A percentile compares a stretch with the other conserved stretches of the same genome.
Evolutionary conservation across 1,140 invertebrate genomes (phyloP).

Genomic region (Mya arenaria): DNA sequence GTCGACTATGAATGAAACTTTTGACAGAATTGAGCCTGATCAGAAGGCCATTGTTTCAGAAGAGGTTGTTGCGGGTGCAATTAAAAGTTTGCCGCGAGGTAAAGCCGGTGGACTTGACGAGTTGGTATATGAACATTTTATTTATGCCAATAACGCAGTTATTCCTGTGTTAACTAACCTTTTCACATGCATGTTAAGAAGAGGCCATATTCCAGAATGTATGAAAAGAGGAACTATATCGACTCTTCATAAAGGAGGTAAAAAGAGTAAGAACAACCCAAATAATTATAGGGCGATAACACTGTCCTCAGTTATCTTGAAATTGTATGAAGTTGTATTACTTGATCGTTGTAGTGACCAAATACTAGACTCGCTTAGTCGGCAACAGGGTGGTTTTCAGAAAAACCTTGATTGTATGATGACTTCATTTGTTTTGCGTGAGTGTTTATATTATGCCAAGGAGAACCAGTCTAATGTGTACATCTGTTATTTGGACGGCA

Average conservation of each 20-base stretch:
- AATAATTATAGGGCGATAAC: slow-evolving; percentile 3
- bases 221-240: slow-evolving; percentile 19
- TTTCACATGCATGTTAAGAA: not conserved
- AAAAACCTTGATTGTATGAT: not conserved
- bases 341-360: not conserved
- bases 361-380: not conserved
- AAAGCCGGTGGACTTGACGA: slow-evolving; percentile 16
- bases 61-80: not conserved
- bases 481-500: slow-evolving; percentile 6
- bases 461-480: not conserved
- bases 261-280: slow-evolving; percentile 7
- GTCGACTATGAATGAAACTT: not conserved
- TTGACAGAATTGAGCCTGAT: not conserved
- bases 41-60: not conserved
- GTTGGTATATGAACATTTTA: slow-evolving; percentile 23
- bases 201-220: not conserved
- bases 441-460: not conserved
- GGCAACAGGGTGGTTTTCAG: not conserved
- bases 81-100: not conserved
- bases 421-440: slow-evolving; percentile 8
- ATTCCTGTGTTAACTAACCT: not conserved
- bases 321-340: slow-evolving; percentile 5
- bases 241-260: slow-evolving; percentile 29
- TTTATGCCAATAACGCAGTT: not conserved
- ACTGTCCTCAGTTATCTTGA: not conserved